A percentile compares a stretch with the other conserved stretches of the same genome.
Evolutionary conservation across 2,888 invertebrate genomes (phyloP).

Genomic region (Sipunculus nudus): DNA sequence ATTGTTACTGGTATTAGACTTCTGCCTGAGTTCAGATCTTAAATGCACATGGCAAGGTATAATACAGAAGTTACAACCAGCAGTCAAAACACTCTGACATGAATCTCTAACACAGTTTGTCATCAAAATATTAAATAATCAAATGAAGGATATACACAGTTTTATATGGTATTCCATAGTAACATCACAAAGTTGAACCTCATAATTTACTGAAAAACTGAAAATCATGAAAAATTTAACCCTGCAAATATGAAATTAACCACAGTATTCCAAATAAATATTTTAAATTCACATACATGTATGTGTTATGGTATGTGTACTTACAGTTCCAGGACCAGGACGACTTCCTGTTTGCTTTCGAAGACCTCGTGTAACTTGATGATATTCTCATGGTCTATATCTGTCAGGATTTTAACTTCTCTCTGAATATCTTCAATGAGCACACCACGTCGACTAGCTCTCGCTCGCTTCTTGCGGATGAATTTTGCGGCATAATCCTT

Average conservation of each 20-base stretch:
- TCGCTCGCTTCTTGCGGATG: constrained; percentile 72
- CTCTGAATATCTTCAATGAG: constrained; percentile 69
- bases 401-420: constrained; percentile 71
- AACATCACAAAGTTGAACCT: too few relatives aligned
- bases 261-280: background rate
- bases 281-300: background rate
- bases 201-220: too few relatives aligned
- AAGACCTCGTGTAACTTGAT: constrained; percentile 74
- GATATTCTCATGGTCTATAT: constrained; percentile 73
- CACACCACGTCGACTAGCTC: constrained; percentile 65
- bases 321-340: constrained; percentile 42
- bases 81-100: too few relatives aligned
- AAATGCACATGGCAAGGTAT: too few relatives aligned
- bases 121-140: too few relatives aligned
- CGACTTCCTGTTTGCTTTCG: constrained; percentile 51
- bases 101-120: too few relatives aligned
- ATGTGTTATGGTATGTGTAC: constrained; percentile 8
- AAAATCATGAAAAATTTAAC: too few relatives aligned
- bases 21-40: too few relatives aligned
- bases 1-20: too few relatives aligned
- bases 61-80: too few relatives aligned
- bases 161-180: too few relatives aligned
- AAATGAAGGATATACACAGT: too few relatives aligned
- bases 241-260: background rate
- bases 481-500: constrained; percentile 74